Base-by-base conservation (phyloP, 1,140 invertebrate species). In the Mactra quadrangularis region DNA sequence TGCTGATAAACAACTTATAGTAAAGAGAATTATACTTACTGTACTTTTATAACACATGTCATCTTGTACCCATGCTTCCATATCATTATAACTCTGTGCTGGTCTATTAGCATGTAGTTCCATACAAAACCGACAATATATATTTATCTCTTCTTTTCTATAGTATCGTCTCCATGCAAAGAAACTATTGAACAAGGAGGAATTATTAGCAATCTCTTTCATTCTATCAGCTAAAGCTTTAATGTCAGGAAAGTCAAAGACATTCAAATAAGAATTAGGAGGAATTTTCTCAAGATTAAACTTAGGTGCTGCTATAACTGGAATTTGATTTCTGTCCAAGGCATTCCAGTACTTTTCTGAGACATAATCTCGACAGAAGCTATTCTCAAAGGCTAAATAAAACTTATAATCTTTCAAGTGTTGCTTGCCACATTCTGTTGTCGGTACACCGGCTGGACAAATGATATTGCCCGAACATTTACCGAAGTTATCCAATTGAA, bases 371-470 rank as follows among this genome's bases (percentile, higher is more conserved):
- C 79, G 55, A 52, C 79, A 82, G 53, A 59, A 82, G 41, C 79
- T 82, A 33, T 82, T 82, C 53, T 82, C 79, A 64, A 82, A 82
- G 15, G 79, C 79, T 29, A 82, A 59, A 38, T 82, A 82, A 50
- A 82, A 82, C 59, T 82, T 82, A 45, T 82, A 82, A 3, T 74
- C 25, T 45, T 35, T 62, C 13, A 74, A 31, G 25, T 74, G n/a
- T 38, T 64, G 62, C 3, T 74, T 41, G 17, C 79, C 68, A 74
- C 70, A 82, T n/a, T 82, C 70, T 27, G 66, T 41, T 6, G 79
- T 74, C 7, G 55, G 57, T 4, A 74, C 59, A 15, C 68, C 79
- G 33, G 35, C 53, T 9, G 68, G 55, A 45, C 71, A 74, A 17
- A 74, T 19, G 4, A 71, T 70, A 1, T 60, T 71, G 25, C 77